Percentiles rank a stretch among this genome's conserved stretches.
These are phyloP conservation scores for Aradophagus sp. DNA, from an alignment of 1,140 invertebrate genomes.

Conservation along the genomic window DNA sequence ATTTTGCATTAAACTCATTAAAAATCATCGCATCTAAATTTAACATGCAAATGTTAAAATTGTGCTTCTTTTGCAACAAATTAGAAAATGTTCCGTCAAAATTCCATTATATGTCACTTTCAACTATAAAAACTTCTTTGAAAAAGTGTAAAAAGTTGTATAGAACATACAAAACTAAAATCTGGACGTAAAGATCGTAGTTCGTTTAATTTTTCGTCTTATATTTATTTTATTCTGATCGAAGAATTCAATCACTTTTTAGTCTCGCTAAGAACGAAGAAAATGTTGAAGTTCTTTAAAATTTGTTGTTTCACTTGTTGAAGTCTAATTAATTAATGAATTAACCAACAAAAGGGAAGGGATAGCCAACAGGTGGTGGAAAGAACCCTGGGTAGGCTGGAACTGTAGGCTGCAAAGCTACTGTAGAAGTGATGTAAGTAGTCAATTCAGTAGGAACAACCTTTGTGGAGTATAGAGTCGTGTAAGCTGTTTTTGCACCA, in stretches of 20 bases:
- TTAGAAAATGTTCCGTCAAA: too few relatives aligned
- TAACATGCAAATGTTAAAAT: too few relatives aligned
- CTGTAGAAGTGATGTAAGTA: slow-evolving; percentile 85
- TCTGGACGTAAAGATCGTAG: too few relatives aligned
- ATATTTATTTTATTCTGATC: too few relatives aligned
- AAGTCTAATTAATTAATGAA: slow-evolving; percentile 3
- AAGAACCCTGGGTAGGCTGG: slow-evolving; percentile 82
- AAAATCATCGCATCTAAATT: background rate
- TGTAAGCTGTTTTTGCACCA: slow-evolving; percentile 90
- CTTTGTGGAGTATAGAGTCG: slow-evolving; percentile 88
- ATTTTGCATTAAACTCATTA: slow-evolving; percentile 14
- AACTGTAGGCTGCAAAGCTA: slow-evolving; percentile 82
- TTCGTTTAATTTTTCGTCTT: too few relatives aligned
- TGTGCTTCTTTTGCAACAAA: background rate
- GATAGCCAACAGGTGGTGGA: slow-evolving; percentile 81
- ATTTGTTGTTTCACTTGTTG: slow-evolving; percentile 5
- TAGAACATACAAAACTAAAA: too few relatives aligned
- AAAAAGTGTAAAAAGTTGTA: too few relatives aligned
- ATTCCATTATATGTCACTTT: too few relatives aligned
- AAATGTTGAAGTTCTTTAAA: slow-evolving; percentile 3
- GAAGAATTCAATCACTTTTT: too few relatives aligned
- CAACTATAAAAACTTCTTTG: too few relatives aligned
- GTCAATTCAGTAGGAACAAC: slow-evolving; percentile 89
- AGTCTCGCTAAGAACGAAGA: slow-evolving; percentile 2
- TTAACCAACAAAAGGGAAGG: slow-evolving; percentile 82